Conservation (phyloP, 2,113 vertebrate genomes). For the Climacteris rufus region DNA sequence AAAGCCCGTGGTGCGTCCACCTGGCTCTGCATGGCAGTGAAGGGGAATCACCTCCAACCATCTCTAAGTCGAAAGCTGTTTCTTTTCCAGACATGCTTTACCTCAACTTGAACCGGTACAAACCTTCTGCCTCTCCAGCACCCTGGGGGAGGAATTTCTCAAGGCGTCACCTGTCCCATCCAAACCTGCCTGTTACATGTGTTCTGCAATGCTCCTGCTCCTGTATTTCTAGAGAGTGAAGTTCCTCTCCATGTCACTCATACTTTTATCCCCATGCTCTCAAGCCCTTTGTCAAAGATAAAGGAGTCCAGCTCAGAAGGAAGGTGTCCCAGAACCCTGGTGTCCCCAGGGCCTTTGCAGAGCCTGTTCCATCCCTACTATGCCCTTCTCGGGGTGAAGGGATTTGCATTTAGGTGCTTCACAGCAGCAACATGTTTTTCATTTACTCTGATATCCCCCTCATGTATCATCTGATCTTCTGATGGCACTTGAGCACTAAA, state of each 20-base stretch:
- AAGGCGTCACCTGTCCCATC: neutral
- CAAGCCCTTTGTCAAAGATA: neutral
- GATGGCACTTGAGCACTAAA: neutral
- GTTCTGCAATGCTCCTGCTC: neutral
- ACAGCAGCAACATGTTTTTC: neutral
- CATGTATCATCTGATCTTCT: neutral
- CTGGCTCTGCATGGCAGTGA: neutral
- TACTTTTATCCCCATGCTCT: neutral
- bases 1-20: neutral
- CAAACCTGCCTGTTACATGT: neutral
- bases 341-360: neutral
- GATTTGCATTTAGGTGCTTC: neutral
- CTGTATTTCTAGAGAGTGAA: neutral
- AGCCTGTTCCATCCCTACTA: neutral
- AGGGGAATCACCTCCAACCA: neutral
- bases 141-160: neutral
- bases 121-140: neutral
- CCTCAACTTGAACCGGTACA: neutral
- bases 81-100: neutral
- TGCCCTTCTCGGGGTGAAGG: neutral
- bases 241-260: neutral
- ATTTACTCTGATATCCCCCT: neutral
- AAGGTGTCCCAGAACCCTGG: neutral
- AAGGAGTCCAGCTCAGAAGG: neutral
- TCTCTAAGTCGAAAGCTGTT: neutral